Evolutionary conservation across 2,888 invertebrate species (phyloP), one percentile per base, ranked within the genome.

Genomic region (Trissonchulus latispiculum): DNA sequence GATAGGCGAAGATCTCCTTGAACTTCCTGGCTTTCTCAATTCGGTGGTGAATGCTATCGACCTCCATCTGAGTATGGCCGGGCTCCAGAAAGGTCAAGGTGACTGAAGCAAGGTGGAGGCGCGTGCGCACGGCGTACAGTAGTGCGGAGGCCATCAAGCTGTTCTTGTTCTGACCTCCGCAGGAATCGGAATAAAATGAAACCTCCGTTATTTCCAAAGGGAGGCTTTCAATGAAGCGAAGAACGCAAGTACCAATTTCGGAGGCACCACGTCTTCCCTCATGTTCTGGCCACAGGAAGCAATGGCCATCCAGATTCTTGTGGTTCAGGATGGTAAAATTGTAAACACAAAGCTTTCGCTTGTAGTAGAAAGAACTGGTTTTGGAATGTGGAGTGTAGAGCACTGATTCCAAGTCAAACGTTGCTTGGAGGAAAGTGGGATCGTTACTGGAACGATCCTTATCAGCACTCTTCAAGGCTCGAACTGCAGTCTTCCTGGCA

Each of bases 31-130:
- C 8, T 8, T 59, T n/a, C 62, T 69, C 71, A 3, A 71, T 37
- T 8, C 2, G 8, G 3, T 72, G 15, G 37, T 72, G 73, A 31
- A 72, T 72, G 2, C 3, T 28, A 37, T 72, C 73, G 33, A 73
- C 73, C 8, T 71, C 35, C 73, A 72, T 72, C 32, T 72, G 70
- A 23, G 73, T 72, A 48, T 72, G 73, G n/a, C 73, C 73, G 23
- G 36, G 18, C n/a, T 72, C 72, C 72, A 72, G 37, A 36, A 35
- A 72, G 36, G 33, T 72, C 8, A 29, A 23, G 23, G 29, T 36
- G 2, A 71, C 29, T 8, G 2, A n/a, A 3, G 61, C 71, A 18
- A 64, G 8, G n/a, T 64, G 66, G 29, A 8, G 8, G 28, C 64
- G n/a, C 23, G 61, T 71, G 32, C 36, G 33, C 23, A 72, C 71